Base-by-base conservation (phyloP, 1,140 invertebrate species). In the Drosophila melanogaster region DNA sequence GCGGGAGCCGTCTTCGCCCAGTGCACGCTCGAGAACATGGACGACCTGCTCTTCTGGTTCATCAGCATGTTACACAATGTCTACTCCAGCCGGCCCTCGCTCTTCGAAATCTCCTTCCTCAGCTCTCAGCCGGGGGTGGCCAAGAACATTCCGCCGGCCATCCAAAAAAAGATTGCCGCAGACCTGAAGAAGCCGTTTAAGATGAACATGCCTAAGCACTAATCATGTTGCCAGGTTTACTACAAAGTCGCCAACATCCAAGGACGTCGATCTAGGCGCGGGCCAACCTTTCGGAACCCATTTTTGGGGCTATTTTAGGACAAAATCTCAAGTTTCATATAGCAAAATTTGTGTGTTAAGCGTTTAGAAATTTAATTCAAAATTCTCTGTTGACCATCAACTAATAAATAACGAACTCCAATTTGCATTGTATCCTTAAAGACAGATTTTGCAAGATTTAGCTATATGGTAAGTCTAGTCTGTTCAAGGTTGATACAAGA, bases 1-100 rank as follows among this genome's bases (percentile, higher is more conserved):
- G 86, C 90, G 8, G 90, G 90, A 6, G 90, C 90, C 24, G 83
- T 91, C 2, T 86, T 91, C 35, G 90, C 90, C 37, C 86, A 90
- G 64, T 81, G 83, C 51, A 85, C 77, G 17, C 67, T 91, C 11
- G 50, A 77, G 11, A 74, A 89, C 49, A 79, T 91, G 70, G 76
- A 77, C 51, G 90, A 91, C 54, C 62, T 91, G 41, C 66, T 89
- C 17, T 79, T 77, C 51, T 91, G 90, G 90, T 91, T 90, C 62
- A 81, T 91, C 54, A 83, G 75, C 53, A 91, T 91, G 90, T 70
- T 89, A 33, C 70, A 85, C 46, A 84, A 91, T 73, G 77, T 91
- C 49, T 91, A 89, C 50, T 77, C 83, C 11, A 91, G 90, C 24
- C 83, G 80, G 6, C 90, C 90, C 14, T 53, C 62, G 8, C 67